phyloP scores from a whole-genome alignment of 2,888 invertebrate species.

The Corbicula japonica region DNA sequence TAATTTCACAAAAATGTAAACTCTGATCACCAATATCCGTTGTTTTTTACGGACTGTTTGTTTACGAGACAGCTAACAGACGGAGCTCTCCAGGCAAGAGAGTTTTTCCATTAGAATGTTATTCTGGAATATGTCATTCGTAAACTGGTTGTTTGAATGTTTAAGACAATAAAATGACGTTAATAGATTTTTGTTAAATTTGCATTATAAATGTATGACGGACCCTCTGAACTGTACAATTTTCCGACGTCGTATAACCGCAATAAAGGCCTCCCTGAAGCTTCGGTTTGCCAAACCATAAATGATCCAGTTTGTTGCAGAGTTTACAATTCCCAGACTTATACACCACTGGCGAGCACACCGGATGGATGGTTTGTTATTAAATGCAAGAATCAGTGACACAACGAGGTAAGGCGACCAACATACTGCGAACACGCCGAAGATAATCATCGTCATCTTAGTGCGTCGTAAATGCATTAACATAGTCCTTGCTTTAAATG shows the following conservation, averaged over 20 bases:
- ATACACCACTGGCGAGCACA: conserved; percentile 51
- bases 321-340: conserved; percentile 45
- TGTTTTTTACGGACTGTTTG: too few relatives aligned
- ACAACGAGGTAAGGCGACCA: conserved; percentile 53
- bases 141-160: too few relatives aligned
- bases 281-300: conserved; percentile 56
- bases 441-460: conserved; percentile 52
- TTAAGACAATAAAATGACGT: too few relatives aligned
- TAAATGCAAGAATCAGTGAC: conserved; percentile 27
- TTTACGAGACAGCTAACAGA: too few relatives aligned
- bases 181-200: too few relatives aligned
- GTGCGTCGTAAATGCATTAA: conserved; percentile 36
- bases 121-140: too few relatives aligned
- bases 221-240: conserved; percentile 23
- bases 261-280: conserved; percentile 50
- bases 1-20: too few relatives aligned
- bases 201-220: background rate
- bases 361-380: conserved; percentile 13
- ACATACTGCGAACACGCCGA: conserved; percentile 47
- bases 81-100: too few relatives aligned
- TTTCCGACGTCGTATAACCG: conserved; percentile 21
- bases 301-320: conserved; percentile 61
- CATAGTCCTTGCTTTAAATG: conserved; percentile 15
- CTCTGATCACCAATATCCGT: too few relatives aligned
- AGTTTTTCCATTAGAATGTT: too few relatives aligned